Base-by-base conservation (phyloP, 2,113 vertebrate genomes). In the Amphiprion percula region DNA sequence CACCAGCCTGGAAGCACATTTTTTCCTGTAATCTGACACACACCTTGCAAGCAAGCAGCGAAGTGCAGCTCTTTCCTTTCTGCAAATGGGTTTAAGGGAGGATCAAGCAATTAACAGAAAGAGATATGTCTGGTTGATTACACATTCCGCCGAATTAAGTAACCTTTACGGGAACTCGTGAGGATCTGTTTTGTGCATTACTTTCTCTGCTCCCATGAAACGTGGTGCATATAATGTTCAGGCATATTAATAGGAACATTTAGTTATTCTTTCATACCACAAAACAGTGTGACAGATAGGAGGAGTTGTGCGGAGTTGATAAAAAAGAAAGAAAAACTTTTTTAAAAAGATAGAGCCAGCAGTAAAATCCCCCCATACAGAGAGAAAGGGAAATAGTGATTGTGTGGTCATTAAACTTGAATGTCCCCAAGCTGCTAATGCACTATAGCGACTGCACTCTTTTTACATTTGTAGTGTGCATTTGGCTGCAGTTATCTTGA, bases 51-150 rank as follows among this genome's bases (percentile, higher is more conserved):
- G 77, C 55, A 84, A 87, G 73, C 77, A 83, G 66, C 4, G 52
- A 50, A 84, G 58, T 62, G 61, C 5, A 2, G 15, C 74, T 61
- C 46, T n/a, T 44, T 60, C 46, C n/a, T 80, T 86, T 44, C 70
- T 81, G 58, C 67, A 83, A 85, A 79, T 41, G 2, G 33, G 10
- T 77, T 90, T 74, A 80, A 61, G 67, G 75, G 47, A 33, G 46
- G 58, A 77, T 79, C 63, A 66, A 56, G 83, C 84, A 89, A 88
- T 84, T 91, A 86, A 83, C 59, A 46, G 50, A 59, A 33, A 76
- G 69, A 71, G 68, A 87, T 77, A 82, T 30, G 58, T 55, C 76
- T 46, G 80, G 23, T 62, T 87, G 83, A 90, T 89, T 86, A 86
- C 68, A 73, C 69, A 83, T 83, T 74, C 61, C 2, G 44, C 63